These are phyloP conservation scores for Silurus asotus DNA, from an alignment of 2,113 vertebrate species.

Conservation along the genomic window DNA sequence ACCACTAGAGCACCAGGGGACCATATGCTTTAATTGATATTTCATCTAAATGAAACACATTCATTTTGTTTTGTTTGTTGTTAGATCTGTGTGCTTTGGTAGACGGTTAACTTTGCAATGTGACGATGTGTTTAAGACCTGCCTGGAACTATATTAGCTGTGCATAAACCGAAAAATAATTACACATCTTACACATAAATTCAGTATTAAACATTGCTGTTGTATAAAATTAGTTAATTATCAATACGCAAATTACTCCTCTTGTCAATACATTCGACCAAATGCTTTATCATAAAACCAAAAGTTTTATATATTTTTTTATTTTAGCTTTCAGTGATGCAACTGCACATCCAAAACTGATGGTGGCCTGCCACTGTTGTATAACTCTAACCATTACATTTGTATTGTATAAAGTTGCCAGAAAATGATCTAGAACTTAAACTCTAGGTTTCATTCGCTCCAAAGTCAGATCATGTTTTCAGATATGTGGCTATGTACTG, in stretches of 20 bases:
- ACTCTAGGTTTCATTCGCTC: not conserved
- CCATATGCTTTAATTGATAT: no score
- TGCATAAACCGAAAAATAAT: no score
- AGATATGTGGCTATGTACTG: not conserved
- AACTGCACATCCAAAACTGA: not conserved
- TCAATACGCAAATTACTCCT: not conserved
- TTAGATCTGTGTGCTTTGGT: no score
- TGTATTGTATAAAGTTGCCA: not conserved
- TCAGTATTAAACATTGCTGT: no score
- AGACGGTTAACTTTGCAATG: no score
- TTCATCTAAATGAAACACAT: no score
- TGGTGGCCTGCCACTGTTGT: not conserved
- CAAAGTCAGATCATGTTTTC: not conserved
- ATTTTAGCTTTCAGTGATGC: not conserved
- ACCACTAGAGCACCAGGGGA: no score
- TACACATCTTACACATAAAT: no score
- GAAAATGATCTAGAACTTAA: not conserved
- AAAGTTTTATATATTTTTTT: not conserved
- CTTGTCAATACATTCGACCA: not conserved
- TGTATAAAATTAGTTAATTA: not conserved
- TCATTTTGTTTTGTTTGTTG: no score
- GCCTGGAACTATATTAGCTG: no score
- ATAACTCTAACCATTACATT: not conserved
- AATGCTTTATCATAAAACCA: not conserved
- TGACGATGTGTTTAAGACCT: no score